Conservation (phyloP, 1,140 invertebrate species). For the Formica selysi region DNA sequence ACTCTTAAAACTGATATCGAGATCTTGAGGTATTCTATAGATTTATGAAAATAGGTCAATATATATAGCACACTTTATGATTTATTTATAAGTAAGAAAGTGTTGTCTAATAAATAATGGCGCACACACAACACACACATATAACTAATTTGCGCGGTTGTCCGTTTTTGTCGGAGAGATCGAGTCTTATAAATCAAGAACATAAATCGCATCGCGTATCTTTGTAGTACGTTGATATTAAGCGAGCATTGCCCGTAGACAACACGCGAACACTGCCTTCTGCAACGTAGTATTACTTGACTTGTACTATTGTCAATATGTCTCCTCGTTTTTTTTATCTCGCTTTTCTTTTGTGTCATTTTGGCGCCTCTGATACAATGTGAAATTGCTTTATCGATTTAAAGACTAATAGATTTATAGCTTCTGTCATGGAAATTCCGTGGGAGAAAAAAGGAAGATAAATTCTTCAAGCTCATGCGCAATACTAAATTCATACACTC, state of each 20-base stretch:
- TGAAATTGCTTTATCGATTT: conserved; percentile 56
- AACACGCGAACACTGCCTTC: background rate
- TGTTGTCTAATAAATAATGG: background rate
- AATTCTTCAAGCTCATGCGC: background rate
- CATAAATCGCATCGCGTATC: conserved; percentile 26
- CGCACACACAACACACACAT: background rate
- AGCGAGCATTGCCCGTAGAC: conserved; percentile 19
- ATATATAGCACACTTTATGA: no score
- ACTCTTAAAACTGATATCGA: background rate
- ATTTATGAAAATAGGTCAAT: conserved; percentile 1
- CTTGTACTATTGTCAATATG: conserved; percentile 56
- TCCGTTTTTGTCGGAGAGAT: conserved; percentile 4
- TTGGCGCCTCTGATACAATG: conserved; percentile 20
- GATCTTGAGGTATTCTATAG: background rate
- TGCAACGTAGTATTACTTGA: conserved; percentile 36
- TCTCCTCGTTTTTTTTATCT: background rate
- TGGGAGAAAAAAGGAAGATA: background rate
- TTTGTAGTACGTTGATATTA: conserved; percentile 31
- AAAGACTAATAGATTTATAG: conserved; percentile 58
- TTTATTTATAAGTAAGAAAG: conserved; percentile 15
- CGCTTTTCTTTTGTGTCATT: conserved; percentile 23
- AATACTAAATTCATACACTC: conserved; percentile 50
- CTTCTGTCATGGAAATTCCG: conserved; percentile 5
- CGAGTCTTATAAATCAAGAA: conserved; percentile 33
- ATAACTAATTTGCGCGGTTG: conserved; percentile 32